These are phyloP conservation scores for Trachurus trachurus DNA, from an alignment of 2,797 vertebrate genomes.

Conservation along the genomic window DNA sequence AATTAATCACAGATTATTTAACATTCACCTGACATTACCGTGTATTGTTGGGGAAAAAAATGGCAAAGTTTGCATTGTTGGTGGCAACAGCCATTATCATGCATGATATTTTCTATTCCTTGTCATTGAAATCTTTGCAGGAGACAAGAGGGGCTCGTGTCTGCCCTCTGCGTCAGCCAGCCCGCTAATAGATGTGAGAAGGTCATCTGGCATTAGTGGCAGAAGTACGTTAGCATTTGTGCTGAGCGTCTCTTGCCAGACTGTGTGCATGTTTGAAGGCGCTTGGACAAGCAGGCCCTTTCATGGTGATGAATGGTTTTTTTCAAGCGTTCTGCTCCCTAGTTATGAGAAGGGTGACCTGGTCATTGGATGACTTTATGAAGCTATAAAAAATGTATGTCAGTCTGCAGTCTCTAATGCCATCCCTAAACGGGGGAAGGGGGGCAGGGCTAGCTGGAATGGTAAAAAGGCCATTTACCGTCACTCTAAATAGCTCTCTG, in stretches of 20 bases:
- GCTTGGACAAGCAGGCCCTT: slow-evolving; percentile 97
- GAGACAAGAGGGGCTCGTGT: slow-evolving; percentile 86
- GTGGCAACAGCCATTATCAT: slow-evolving; percentile 80
- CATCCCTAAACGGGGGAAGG: slow-evolving; percentile 89
- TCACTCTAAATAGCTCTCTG: slow-evolving; percentile 94
- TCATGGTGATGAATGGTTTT: slow-evolving; percentile 99
- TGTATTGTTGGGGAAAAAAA: slow-evolving; percentile 61
- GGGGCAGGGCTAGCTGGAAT: slow-evolving; percentile 86
- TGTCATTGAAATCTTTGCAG: slow-evolving; percentile 85
- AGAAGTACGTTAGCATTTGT: slow-evolving; percentile 99
- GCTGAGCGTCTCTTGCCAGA: slow-evolving; percentile 94
- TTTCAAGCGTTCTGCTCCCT: slow-evolving; percentile 99
- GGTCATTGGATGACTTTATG: slow-evolving; percentile 99
- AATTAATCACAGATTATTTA: slow-evolving; percentile 75
- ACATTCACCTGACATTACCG: slow-evolving; percentile 78
- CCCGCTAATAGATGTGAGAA: slow-evolving; percentile 94
- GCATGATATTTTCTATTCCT: slow-evolving; percentile 85
- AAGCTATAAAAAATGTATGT: slow-evolving; percentile 99
- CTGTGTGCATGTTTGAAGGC: slow-evolving; percentile 97
- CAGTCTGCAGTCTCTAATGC: slow-evolving; percentile 99
- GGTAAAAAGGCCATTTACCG: slow-evolving; percentile 97
- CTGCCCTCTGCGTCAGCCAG: slow-evolving; percentile 89
- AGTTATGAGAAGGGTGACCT: slow-evolving; percentile 99
- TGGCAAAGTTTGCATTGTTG: slow-evolving; percentile 68
- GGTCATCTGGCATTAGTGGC: slow-evolving; percentile 98